Evolutionary conservation across 1,140 invertebrate species (phyloP).

Genomic region (Charaxes varanes): DNA sequence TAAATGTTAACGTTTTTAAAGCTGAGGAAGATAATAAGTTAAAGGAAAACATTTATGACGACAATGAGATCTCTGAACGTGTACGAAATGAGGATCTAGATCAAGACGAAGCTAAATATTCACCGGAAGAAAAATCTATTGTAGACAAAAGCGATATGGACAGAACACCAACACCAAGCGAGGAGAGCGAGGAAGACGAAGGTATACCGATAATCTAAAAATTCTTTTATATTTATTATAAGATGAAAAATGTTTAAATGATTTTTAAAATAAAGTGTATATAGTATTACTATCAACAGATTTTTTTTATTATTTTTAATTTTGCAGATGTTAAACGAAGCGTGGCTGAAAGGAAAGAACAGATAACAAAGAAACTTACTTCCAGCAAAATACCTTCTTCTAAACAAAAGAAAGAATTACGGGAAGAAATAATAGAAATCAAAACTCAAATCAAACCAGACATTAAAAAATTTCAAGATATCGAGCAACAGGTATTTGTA

Average conservation of each 20-base stretch:
- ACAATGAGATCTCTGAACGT: conserved; percentile 49
- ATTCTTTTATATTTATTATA: conserved; percentile 8
- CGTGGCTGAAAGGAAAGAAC: conserved; percentile 80
- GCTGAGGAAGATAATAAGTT: conserved; percentile 69
- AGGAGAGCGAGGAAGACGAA: conserved; percentile 79
- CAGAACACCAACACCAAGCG: conserved; percentile 71
- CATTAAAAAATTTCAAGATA: conserved; percentile 71
- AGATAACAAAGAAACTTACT: conserved; percentile 81
- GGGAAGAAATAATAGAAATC: conserved; percentile 81
- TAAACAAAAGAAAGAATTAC: conserved; percentile 79
- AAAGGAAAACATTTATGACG: conserved; percentile 60
- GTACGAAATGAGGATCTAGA: conserved; percentile 67
- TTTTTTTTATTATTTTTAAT: conserved; percentile 7
- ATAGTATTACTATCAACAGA: neutral
- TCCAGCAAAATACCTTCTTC: conserved; percentile 80
- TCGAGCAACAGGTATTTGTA: conserved; percentile 52
- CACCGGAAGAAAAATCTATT: conserved; percentile 82
- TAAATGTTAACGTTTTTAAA: conserved; percentile 22
- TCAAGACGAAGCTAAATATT: conserved; percentile 81
- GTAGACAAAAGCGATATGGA: conserved; percentile 72
- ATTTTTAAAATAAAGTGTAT: neutral
- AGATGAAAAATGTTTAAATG: neutral
- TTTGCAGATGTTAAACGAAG: conserved; percentile 75
- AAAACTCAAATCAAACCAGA: conserved; percentile 78
- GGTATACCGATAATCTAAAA: conserved; percentile 34